phyloP scores from a whole-genome alignment of 2,888 invertebrate species.

The Geophilus truncorum region DNA sequence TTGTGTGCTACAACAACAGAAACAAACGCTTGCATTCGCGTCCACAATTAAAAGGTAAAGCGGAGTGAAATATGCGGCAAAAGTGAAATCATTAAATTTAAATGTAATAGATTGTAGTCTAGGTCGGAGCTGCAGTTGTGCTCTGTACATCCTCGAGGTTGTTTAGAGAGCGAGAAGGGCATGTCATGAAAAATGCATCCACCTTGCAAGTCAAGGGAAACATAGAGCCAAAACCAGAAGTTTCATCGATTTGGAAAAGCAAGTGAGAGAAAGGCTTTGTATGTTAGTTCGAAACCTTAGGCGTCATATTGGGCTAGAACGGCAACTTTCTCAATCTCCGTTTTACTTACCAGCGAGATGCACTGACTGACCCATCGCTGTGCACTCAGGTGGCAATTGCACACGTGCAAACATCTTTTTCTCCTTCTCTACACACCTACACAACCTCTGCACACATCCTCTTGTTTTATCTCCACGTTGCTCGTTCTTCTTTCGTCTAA shows the following conservation, averaged over 20 bases:
- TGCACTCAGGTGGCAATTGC: slow-evolving; percentile 14
- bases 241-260: background rate
- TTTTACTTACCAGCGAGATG: slow-evolving; percentile 1
- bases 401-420: slow-evolving; percentile 3
- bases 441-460: background rate
- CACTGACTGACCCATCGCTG: slow-evolving; percentile 18
- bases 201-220: slow-evolving; percentile 12
- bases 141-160: background rate
- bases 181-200: slow-evolving; percentile 15
- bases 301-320: background rate
- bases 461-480: background rate
- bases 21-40: background rate
- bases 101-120: background rate
- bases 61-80: background rate
- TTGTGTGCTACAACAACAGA: background rate
- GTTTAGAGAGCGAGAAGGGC: background rate
- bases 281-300: background rate
- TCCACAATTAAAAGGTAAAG: background rate
- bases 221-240: slow-evolving; percentile 6
- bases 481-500: background rate
- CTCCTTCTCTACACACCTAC: background rate
- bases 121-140: background rate
- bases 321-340: slow-evolving; percentile 16
- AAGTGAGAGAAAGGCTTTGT: background rate
- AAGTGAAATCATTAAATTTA: background rate